Conservation (phyloP, 2,113 vertebrate species). For the Tyto alba region DNA sequence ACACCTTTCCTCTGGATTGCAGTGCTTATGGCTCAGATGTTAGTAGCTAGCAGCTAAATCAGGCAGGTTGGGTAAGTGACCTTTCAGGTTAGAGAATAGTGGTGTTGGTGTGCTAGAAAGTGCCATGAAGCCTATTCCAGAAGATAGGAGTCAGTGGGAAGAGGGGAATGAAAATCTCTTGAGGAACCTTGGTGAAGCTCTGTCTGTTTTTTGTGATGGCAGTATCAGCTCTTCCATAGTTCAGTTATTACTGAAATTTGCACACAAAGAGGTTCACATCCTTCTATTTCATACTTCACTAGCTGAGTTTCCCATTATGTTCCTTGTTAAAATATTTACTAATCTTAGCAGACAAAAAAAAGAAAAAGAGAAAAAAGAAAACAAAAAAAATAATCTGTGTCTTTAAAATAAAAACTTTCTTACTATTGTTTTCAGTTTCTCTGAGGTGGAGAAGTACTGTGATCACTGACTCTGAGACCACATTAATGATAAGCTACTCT, state of each 20-base stretch:
- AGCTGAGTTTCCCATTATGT: background rate
- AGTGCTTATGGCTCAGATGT: fast-evolving
- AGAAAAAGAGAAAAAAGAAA: fast-evolving
- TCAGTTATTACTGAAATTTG: background rate
- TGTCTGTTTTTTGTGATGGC: background rate
- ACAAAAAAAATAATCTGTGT: background rate
- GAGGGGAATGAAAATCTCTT: background rate
- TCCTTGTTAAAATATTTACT: conserved; percentile 17
- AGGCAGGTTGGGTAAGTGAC: background rate
- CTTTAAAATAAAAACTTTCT: background rate
- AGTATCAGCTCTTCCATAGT: background rate
- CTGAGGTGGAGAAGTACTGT: background rate
- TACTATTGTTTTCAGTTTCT: background rate
- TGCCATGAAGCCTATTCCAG: background rate
- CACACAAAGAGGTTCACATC: background rate
- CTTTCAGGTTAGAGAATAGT: background rate
- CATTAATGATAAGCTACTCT: background rate
- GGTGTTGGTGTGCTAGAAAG: background rate
- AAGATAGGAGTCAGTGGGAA: background rate
- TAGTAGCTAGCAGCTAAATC: background rate
- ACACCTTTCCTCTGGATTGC: background rate
- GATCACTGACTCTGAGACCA: background rate
- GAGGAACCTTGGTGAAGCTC: background rate
- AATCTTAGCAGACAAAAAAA: background rate
- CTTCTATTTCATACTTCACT: background rate